phyloP scores from a whole-genome alignment of 2,113 vertebrate species.

The Suncus etruscus region DNA sequence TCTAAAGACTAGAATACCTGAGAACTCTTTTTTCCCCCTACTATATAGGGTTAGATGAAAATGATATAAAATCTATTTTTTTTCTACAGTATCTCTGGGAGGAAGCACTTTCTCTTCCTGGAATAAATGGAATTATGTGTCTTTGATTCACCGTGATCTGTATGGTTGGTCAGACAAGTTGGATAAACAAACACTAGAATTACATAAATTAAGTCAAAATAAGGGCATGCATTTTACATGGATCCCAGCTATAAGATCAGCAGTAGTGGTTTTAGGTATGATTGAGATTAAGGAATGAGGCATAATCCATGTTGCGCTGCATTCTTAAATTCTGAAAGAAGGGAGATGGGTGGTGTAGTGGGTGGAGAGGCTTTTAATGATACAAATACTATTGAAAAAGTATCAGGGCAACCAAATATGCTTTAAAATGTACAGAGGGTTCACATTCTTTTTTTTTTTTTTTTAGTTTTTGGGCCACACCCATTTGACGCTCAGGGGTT shows the following conservation, averaged over 20 bases:
- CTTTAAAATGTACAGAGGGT: background rate
- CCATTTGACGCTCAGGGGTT: too few relatives aligned
- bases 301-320: background rate
- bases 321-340: constrained; percentile 55
- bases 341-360: background rate
- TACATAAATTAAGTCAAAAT: constrained; percentile 62
- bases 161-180: constrained; percentile 53
- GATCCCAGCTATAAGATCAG: background rate
- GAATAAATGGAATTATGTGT: constrained; percentile 68
- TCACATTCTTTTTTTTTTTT: too few relatives aligned
- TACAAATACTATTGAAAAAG: constrained; percentile 14
- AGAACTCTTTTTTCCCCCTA: background rate
- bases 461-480: too few relatives aligned
- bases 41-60: constrained; percentile 19
- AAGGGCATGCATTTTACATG: constrained; percentile 53
- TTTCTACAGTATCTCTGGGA: background rate
- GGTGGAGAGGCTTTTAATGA: background rate
- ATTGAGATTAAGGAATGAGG: too few relatives aligned
- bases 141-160: constrained; percentile 72
- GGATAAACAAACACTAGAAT: constrained; percentile 67
- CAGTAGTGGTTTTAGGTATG: too few relatives aligned
- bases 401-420: background rate
- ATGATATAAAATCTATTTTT: background rate
- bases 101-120: constrained; percentile 69
- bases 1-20: background rate